Evolutionary conservation across 2,888 invertebrate genomes (phyloP), one percentile per base, ranked within the genome.

Genomic region (Anticlea derivata): DNA sequence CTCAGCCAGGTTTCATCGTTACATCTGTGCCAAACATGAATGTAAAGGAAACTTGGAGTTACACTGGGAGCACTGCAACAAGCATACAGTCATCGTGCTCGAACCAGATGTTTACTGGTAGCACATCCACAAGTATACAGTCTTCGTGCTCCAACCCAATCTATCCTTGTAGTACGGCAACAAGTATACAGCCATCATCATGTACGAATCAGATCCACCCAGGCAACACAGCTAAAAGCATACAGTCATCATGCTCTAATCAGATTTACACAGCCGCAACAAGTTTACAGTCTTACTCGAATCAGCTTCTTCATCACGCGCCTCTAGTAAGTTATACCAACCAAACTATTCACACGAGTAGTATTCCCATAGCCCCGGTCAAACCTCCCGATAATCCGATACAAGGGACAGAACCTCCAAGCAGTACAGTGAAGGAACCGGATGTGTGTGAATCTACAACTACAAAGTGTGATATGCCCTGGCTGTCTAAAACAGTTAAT

Each of bases 11-110:
- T 40, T 91, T 78, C 65, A 87, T 91, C 53, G 86, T 91, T 44
- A 92, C 92, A 53, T 90, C 92, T 52, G 83, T 92, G 81, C 91
- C 92, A 76, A 91, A 87, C 80, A 82, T 88, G 40, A 88, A 84
- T 56, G 86, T 87, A 22, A 89, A 90, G 56, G 89, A 90, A 66
- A 89, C 90, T 37, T 89, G 88, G 87, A 85, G 87, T 24, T 58
- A 59, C 39, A 46, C 59, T 1, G 55, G 59, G 12, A 54, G 54
- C n/a, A 50, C 61, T 1, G 55, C 58, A 10, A 52, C 60, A 10
- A 55, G 56, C n/a, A 52, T 50, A 20, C 59, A 52, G 24, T 52
- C 52, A 7, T 44, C 48, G 22, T 86, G 80, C 64, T 83, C 87
- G 5, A 85, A 76, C 61, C 78, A 80, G 26, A 73, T 86, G 38